Evolutionary conservation across 2,113 vertebrate species (phyloP).

Genomic region (Eurypyga helias): DNA sequence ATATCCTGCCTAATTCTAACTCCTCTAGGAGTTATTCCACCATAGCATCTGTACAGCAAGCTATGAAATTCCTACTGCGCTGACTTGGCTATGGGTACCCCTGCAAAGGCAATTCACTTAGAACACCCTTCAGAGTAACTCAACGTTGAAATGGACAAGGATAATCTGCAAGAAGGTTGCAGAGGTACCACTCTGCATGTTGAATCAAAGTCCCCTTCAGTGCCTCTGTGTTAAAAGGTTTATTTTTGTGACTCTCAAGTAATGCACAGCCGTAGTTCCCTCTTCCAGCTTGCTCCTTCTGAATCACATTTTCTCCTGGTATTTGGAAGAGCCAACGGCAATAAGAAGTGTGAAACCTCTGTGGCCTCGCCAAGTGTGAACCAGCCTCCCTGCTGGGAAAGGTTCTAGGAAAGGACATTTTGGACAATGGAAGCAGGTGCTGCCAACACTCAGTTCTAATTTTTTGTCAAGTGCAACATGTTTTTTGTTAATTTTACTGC

Average conservation of each 20-base stretch:
- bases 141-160: not conserved
- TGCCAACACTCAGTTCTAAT: slow-evolving; percentile 6
- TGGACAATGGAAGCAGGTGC: not conserved
- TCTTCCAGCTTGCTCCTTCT: not conserved
- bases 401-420: slow-evolving; percentile 21
- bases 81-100: not conserved
- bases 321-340: not conserved
- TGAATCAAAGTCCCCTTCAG: not conserved
- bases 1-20: slow-evolving; percentile 8
- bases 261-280: not conserved
- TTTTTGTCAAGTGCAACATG: not conserved
- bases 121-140: not conserved
- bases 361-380: not conserved
- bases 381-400: slow-evolving; percentile 20
- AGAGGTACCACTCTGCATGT: not conserved
- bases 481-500: not conserved
- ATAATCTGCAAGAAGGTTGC: not conserved
- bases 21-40: slow-evolving; percentile 16
- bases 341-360: not conserved
- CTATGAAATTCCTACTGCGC: not conserved
- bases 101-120: not conserved
- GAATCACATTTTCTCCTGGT: slow-evolving; percentile 17
- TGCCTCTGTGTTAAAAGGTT: not conserved
- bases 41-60: not conserved
- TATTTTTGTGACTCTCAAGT: not conserved